A percentile compares a stretch with the other conserved stretches of the same genome.
These are phyloP conservation scores for Rhabditophanes sp. DNA, from an alignment of 2,888 invertebrate species.

Conservation along the genomic window DNA sequence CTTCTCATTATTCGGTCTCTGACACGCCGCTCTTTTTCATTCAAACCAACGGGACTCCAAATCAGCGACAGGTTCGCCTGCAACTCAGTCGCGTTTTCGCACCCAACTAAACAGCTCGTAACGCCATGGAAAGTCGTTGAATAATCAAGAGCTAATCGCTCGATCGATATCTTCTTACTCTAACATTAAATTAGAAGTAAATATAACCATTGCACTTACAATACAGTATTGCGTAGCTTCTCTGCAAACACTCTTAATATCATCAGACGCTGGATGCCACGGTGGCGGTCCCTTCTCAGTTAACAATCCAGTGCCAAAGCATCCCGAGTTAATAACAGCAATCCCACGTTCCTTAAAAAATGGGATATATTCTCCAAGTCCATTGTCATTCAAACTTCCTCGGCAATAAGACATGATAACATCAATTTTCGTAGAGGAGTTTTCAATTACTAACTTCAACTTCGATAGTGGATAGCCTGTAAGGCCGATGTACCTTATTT, in stretches of 20 bases:
- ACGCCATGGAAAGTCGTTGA: slow-evolving; percentile 26
- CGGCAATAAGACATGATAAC: slow-evolving; percentile 64
- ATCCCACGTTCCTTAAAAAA: slow-evolving; percentile 60
- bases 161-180: slow-evolving; percentile 28
- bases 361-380: slow-evolving; percentile 59
- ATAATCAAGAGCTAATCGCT: slow-evolving; percentile 26
- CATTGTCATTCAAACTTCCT: slow-evolving; percentile 63
- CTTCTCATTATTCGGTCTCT: slow-evolving; percentile 32
- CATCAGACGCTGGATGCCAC: slow-evolving; percentile 65
- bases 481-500: slow-evolving; percentile 64
- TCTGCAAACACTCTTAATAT: slow-evolving; percentile 45
- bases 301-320: slow-evolving; percentile 66
- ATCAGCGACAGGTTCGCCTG: slow-evolving; percentile 5
- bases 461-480: slow-evolving; percentile 64
- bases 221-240: slow-evolving; percentile 15
- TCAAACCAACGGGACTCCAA: slow-evolving; percentile 8
- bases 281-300: slow-evolving; percentile 58
- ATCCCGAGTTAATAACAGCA: slow-evolving; percentile 68
- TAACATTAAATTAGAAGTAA: slow-evolving; percentile 9
- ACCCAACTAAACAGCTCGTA: slow-evolving; percentile 21
- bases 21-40: slow-evolving; percentile 22
- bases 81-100: slow-evolving; percentile 14
- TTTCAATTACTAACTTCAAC: slow-evolving; percentile 54
- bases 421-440: slow-evolving; percentile 54
- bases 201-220: slow-evolving; percentile 7